Base-by-base conservation (phyloP, 2,888 invertebrate species). In the Cosmia trapezina region DNA sequence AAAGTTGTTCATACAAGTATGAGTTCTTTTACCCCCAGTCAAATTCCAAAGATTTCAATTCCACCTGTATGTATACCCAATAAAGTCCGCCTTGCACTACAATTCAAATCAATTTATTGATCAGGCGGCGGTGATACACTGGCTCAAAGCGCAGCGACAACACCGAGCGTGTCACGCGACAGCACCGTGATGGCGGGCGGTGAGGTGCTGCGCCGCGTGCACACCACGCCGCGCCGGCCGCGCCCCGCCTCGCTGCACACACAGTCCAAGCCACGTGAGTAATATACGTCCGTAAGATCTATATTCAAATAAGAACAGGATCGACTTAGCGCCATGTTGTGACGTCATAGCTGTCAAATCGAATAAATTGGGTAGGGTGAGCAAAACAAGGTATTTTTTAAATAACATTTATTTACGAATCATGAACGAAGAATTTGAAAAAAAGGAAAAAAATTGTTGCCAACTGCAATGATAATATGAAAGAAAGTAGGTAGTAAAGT, bases 81-180 rank as follows among this genome's bases (percentile, higher is more conserved):
- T 9, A 22, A 14, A 6, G 14, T 2, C 14, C 11, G 2, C n/a
- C 0, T n/a, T 19, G 12, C 0, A 53, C 8, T 17, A 17, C 11
- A 71, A 37, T 61, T 61, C 0, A 73, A n/a, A 41, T 9, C 0
- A 17, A 6, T 11, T 0, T 43, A 6, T 68, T 0, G 14, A 0
- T 0, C 49, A 84, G 88, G 88, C 12, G 87, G 81, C 14, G 78
- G 80, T 12, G 81, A 76, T 59, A 89, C 80, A 71, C 57, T 87
- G 80, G 70, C 87, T 70, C 81, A 81, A 72, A 92, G 94, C 74
- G 87, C 85, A 37, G 93, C 92, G 47, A 94, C 90, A 5, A 94
- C 94, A 65, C 95, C 94, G 75, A 87, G 91, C 59, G 93, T 95
- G 90, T 95, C 96, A n/a, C 94, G 95, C 73, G 95, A 95, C 92